Conservation (phyloP, 2,113 vertebrate species). For the Chloropsis cyanopogon region DNA sequence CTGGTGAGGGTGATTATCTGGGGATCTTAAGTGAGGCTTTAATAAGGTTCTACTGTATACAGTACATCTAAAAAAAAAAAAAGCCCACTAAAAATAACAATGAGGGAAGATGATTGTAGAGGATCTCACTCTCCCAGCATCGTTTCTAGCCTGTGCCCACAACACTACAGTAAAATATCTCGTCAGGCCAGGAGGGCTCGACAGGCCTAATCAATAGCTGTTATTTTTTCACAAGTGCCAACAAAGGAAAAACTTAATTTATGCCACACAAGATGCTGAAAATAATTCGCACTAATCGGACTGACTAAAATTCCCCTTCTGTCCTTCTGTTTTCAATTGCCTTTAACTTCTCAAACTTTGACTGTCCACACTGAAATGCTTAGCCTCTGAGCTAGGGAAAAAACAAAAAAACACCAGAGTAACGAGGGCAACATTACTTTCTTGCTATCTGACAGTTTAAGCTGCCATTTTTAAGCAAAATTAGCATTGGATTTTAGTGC, state of each 20-base stretch:
- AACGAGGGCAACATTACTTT: conserved; percentile 41
- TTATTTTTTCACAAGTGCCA: conserved; percentile 53
- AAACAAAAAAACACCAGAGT: conserved; percentile 27
- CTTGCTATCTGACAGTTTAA: conserved; percentile 41
- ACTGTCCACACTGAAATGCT: conserved; percentile 37
- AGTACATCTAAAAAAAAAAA: conserved; percentile 46
- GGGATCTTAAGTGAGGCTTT: conserved; percentile 38
- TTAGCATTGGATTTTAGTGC: conserved; percentile 4
- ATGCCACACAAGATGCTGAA: conserved; percentile 45
- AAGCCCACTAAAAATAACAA: conserved; percentile 61
- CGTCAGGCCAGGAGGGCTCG: conserved; percentile 28
- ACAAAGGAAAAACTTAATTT: conserved; percentile 54
- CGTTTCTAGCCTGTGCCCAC: conserved; percentile 22
- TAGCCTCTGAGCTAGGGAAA: conserved; percentile 20
- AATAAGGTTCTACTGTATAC: conserved; percentile 60
- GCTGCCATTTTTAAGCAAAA: conserved; percentile 17
- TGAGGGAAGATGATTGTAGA: conserved; percentile 45
- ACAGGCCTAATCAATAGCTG: conserved; percentile 60
- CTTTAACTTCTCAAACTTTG: conserved; percentile 37
- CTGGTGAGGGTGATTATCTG: conserved; percentile 21
- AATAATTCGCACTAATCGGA: conserved; percentile 45
- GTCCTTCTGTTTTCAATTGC: background rate
- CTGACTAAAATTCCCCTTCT: conserved; percentile 31
- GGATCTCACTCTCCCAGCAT: conserved; percentile 46
- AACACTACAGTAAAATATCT: conserved; percentile 44